phyloP scores from a whole-genome alignment of 2,113 vertebrate species.

The Mustela nigripes region DNA sequence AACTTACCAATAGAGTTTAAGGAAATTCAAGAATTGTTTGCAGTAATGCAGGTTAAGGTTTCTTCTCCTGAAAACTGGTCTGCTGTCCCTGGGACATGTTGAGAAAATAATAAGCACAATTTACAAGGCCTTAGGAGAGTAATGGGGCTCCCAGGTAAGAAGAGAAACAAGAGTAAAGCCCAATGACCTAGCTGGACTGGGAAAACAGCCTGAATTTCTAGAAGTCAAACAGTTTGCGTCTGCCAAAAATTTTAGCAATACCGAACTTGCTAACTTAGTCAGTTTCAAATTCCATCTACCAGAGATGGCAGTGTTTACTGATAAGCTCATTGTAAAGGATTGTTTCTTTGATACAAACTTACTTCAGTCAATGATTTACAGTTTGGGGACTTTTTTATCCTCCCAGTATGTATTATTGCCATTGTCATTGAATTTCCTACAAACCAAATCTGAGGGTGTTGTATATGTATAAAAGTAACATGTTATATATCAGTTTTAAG shows the following conservation, averaged over 20 bases:
- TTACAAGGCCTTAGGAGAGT: not conserved
- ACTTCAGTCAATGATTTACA: not conserved
- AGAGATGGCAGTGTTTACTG: not conserved
- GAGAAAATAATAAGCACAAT: not conserved
- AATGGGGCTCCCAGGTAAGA: not conserved
- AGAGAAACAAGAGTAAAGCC: not conserved
- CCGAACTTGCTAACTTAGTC: not conserved
- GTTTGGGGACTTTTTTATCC: not conserved
- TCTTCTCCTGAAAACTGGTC: not conserved
- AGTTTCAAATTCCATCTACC: not conserved
- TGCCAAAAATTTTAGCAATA: not conserved
- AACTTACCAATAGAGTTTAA: not conserved
- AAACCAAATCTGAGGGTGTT: not conserved
- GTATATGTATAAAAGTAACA: not conserved
- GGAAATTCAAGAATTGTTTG: slow-evolving; percentile 51
- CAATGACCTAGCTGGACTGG: not conserved
- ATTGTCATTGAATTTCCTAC: not conserved
- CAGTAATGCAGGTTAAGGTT: slow-evolving; percentile 9
- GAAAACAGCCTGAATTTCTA: not conserved
- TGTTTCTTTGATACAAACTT: not conserved
- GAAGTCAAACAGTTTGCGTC: not conserved
- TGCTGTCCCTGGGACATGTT: not conserved
- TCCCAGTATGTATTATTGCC: not conserved
- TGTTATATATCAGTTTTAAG: not conserved
- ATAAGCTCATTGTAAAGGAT: not conserved